Base-by-base conservation (phyloP, 2,888 invertebrate species). In the Plebejus melissa region DNA sequence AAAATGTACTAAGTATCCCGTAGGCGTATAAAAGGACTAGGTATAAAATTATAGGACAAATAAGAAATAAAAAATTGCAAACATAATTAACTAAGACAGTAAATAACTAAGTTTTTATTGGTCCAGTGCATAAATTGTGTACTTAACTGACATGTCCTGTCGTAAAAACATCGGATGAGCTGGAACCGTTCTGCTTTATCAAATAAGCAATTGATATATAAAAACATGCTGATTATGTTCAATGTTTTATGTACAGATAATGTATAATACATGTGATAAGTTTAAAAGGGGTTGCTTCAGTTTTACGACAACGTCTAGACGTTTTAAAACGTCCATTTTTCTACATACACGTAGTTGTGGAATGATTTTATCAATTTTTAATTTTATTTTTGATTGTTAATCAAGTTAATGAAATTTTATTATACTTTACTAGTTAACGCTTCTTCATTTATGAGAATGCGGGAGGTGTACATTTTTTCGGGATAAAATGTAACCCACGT, bases 131-230 rank as follows among this genome's bases (percentile, higher is more conserved):
- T 70, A 70, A 70, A 70, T 46, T 70, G 0, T 4, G 11, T 46
- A 41, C 13, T 70, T 70, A 70, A 70, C 22, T 46, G 46, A 70
- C 70, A 41, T 70, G 22, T 41, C 32, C 65, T 65, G 70, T 70
- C 46, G 70, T 70, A 70, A 70, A 70, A 38, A 70, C 41, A 46
- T 46, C 46, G 38, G n/a, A 7, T 46, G 22, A 41, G n/a, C 46
- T 41, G 70, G 11, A 70, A 46, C 41, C 71, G 41, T 41, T 46
- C 71, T 22, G 70, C 70, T 41, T 70, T 70, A 71, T 71, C 71
- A 71, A 71, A 71, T 71, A 71, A 71, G 71, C 71, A 28, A 57
- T 74, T 22, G 46, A 76, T 36, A 74, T 22, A 65, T 22, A 65
- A 69, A 50, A 72, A 72, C 72, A 58, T 65, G 32, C 4, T 36